These are phyloP conservation scores for Plutella xylostella DNA, from an alignment of 2,888 invertebrate genomes.

Conservation along the genomic window DNA sequence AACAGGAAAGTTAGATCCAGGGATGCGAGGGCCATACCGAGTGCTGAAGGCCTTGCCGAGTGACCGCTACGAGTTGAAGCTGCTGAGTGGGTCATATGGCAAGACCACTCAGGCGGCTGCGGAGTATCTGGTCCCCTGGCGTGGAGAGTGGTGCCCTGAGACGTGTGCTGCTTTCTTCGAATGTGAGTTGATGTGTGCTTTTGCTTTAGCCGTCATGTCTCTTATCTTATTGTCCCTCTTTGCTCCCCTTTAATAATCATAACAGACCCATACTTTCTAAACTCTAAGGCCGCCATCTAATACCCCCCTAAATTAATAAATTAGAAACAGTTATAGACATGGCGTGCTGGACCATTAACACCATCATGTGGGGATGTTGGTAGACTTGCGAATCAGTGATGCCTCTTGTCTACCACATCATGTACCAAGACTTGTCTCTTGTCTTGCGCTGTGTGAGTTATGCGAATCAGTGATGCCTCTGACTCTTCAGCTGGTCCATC, in stretches of 20 bases:
- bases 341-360: neutral
- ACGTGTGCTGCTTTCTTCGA: neutral
- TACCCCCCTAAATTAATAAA: too few relatives aligned
- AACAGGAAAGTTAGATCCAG: too few relatives aligned
- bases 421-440: too few relatives aligned
- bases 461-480: too few relatives aligned
- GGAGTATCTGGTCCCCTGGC: neutral
- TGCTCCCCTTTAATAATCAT: neutral
- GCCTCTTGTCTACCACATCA: too few relatives aligned
- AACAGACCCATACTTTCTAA: neutral
- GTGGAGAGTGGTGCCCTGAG: neutral
- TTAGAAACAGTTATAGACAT: too few relatives aligned
- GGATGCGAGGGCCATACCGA: slow-evolving; percentile 1
- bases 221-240: neutral
- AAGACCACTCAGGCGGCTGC: neutral
- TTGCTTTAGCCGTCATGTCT: neutral
- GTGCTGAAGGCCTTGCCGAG: neutral
- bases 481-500: too few relatives aligned
- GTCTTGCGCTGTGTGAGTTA: too few relatives aligned
- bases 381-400: too few relatives aligned
- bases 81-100: too few relatives aligned
- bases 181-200: neutral
- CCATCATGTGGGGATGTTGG: neutral
- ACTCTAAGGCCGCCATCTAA: neutral
- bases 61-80: slow-evolving; percentile 4